Base-by-base conservation (phyloP, 2,113 vertebrate species). In the Seriola rivoliana region DNA sequence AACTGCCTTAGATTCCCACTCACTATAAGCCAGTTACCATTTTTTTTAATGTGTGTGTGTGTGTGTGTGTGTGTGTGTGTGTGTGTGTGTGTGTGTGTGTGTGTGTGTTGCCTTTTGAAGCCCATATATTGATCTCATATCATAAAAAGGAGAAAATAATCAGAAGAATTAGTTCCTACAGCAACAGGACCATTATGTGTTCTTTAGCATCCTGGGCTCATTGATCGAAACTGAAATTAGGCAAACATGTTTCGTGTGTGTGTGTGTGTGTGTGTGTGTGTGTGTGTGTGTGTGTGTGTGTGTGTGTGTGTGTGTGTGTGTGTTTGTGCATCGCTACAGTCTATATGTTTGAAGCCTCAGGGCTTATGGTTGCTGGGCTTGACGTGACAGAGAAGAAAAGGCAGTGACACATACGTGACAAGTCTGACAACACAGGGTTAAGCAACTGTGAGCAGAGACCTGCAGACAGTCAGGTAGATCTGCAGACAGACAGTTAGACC, bases 1-100 rank as follows among this genome's bases (percentile, higher is more conserved):
- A 89, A 70, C 88, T 69, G 66, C 72, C 86, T 71, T 32, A 60
- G 80, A 86, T 90, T 82, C 88, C 86, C 86, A 82, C 84, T 82
- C 32, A 76, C 74, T 65, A 2, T 32, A 65, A 77, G 46, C 29
- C 71, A 81, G 64, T 57, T 62, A 74, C 34, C 74, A 60, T 84
- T 80, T 87, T 60, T 29, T 54, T 59, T 25, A 40, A 67, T 19
- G 17, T 29, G 14, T 69, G 23, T 89, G 69, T 59, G 40, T 67
- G 69, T 54, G 40, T 68, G 70, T 75, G 77, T 75, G 71, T 75
- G 44, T 62, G 69, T 59, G 38, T 72, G 75, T 21, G 6, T n/a
- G 8, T 9, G 74, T 83, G 62, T 50, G 66, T 54, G 40, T 68
- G 75, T 80, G 77, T 75, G 71, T 75, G 44, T 62, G 69, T 59